phyloP scores from a whole-genome alignment of 2,888 invertebrate species.

The Leptinotarsa peninsularis region DNA sequence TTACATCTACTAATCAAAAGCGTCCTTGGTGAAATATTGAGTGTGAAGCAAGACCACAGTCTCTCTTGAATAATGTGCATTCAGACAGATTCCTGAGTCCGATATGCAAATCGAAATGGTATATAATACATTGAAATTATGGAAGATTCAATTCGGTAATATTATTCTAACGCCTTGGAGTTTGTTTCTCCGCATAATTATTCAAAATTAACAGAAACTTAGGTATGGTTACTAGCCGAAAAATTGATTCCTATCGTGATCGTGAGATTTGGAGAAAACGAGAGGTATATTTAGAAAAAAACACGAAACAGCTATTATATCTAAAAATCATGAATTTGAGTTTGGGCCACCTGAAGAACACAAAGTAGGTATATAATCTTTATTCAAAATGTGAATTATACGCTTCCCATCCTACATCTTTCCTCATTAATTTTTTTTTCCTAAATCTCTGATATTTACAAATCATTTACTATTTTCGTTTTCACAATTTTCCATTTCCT shows the following conservation, averaged over 20 bases:
- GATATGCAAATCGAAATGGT: slow-evolving; percentile 35
- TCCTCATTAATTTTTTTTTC: too few relatives aligned
- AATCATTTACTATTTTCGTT: too few relatives aligned
- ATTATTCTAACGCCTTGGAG: slow-evolving; percentile 41
- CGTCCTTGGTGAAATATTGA: neutral
- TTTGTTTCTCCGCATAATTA: slow-evolving; percentile 38
- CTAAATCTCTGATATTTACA: too few relatives aligned
- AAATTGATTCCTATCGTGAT: slow-evolving; percentile 7
- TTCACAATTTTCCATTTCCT: too few relatives aligned
- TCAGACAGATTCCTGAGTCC: slow-evolving; percentile 22
- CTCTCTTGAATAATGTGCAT: slow-evolving; percentile 21
- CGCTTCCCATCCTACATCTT: too few relatives aligned
- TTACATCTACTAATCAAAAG: neutral
- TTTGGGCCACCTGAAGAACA: neutral
- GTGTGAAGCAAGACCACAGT: slow-evolving; percentile 20
- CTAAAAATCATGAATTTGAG: neutral
- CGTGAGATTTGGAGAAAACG: neutral
- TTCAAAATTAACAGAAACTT: slow-evolving; percentile 13
- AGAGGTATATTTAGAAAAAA: neutral
- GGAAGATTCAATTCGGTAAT: slow-evolving; percentile 36
- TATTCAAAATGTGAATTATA: too few relatives aligned
- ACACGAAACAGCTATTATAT: neutral
- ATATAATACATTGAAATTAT: slow-evolving; percentile 37
- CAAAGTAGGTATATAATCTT: too few relatives aligned
- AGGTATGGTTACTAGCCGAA: neutral